Percentiles rank a stretch among this genome's conserved stretches.
Conservation (phyloP, 2,113 vertebrate genomes). For the Grus americana region DNA sequence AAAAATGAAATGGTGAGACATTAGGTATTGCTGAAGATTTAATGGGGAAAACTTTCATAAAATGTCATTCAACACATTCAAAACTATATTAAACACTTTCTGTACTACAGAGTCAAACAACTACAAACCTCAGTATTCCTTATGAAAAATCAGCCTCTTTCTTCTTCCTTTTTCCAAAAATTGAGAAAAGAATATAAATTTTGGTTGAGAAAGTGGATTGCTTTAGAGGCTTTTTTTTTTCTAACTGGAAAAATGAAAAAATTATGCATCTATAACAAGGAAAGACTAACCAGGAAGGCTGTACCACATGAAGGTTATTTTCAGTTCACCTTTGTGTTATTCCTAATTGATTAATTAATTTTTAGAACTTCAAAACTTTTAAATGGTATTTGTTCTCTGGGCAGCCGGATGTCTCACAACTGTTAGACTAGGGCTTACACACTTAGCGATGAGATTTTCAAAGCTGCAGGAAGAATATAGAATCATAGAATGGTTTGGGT, state of each 20-base stretch:
- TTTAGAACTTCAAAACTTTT: not conserved
- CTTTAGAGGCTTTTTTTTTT: not conserved
- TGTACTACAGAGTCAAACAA: not conserved
- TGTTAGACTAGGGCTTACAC: not conserved
- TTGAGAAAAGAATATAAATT: not conserved
- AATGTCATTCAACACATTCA: not conserved
- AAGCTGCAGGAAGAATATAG: not conserved
- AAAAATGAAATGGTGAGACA: not conserved
- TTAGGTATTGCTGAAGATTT: not conserved
- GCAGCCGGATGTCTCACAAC: not conserved
- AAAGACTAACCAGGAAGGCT: not conserved
- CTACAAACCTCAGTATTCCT: not conserved
- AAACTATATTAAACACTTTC: not conserved
- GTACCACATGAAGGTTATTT: not conserved
- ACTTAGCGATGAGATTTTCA: not conserved
- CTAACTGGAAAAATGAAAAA: not conserved
- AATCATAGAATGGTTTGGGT: too few species aligned
- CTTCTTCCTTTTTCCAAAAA: not conserved
- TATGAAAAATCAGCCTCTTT: not conserved
- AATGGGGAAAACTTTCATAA: not conserved
- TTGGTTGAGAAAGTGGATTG: not conserved
- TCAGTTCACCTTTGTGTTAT: not conserved
- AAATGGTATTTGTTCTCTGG: not conserved
- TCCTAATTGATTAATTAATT: not conserved
- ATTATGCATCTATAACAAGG: not conserved